Conservation (phyloP, 2,113 vertebrate genomes). For the Anoplopoma fimbria region DNA sequence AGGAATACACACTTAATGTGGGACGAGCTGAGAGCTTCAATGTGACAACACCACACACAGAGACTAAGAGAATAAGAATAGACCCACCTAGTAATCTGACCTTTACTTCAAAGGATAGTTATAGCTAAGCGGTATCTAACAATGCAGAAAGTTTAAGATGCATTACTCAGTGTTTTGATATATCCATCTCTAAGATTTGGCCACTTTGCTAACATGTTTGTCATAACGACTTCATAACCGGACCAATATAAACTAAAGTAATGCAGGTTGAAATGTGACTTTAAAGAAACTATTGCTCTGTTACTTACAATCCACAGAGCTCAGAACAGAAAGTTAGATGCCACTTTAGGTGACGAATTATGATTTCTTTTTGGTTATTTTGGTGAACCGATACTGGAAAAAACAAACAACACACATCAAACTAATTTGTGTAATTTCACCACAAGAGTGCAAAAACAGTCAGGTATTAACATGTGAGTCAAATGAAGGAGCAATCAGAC, state of each 20-base stretch:
- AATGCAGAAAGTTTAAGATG: not conserved
- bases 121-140: not conserved
- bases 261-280: not conserved
- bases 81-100: not conserved
- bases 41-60: not conserved
- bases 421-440: not conserved
- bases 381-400: not conserved
- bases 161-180: not conserved
- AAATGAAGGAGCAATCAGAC: slow-evolving; percentile 8
- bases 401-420: not conserved
- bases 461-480: slow-evolving; percentile 15
- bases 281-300: not conserved
- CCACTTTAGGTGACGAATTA: not conserved
- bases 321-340: not conserved
- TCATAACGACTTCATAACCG: not conserved
- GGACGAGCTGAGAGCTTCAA: not conserved
- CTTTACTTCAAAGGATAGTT: not conserved
- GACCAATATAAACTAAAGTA: not conserved
- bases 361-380: not conserved
- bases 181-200: not conserved
- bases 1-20: not conserved
- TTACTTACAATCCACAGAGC: not conserved
- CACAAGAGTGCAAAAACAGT: slow-evolving; percentile 3
- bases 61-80: not conserved
- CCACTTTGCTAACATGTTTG: not conserved